Conservation (phyloP, 2,113 vertebrate genomes). For the Aldabrachelys gigantea region DNA sequence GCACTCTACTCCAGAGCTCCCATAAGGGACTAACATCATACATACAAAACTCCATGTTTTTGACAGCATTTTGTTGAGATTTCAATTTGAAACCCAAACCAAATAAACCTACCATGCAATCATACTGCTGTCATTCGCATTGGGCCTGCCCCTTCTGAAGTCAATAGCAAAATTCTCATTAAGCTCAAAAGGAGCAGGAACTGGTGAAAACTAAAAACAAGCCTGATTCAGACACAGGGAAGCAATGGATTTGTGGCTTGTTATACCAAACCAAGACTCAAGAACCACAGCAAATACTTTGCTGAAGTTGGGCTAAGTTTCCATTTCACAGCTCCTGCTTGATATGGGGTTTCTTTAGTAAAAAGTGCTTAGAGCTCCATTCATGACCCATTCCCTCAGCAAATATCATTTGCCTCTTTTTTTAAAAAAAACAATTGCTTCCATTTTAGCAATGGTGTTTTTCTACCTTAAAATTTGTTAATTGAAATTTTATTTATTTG, state of each 20-base stretch:
- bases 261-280: not conserved
- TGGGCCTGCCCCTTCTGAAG: not conserved
- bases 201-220: not conserved
- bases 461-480: not conserved
- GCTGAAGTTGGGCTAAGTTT: fast-evolving
- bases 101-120: not conserved
- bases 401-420: not conserved
- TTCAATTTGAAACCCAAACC: not conserved
- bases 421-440: fast-evolving
- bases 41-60: not conserved
- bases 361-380: fast-evolving
- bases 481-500: not conserved
- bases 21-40: not conserved
- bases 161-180: not conserved
- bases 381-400: not conserved
- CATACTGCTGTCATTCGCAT: not conserved
- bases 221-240: not conserved
- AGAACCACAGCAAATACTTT: not conserved
- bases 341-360: not conserved
- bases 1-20: not conserved
- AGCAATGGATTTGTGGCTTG: not conserved
- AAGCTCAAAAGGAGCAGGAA: not conserved
- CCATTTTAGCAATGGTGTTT: not conserved
- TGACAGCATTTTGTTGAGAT: not conserved
- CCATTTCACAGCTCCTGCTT: too few relatives aligned